A percentile compares a stretch with the other conserved stretches of the same genome.
Conservation (phyloP, 1,140 invertebrate species). For the Drosophila nigrodunni region DNA sequence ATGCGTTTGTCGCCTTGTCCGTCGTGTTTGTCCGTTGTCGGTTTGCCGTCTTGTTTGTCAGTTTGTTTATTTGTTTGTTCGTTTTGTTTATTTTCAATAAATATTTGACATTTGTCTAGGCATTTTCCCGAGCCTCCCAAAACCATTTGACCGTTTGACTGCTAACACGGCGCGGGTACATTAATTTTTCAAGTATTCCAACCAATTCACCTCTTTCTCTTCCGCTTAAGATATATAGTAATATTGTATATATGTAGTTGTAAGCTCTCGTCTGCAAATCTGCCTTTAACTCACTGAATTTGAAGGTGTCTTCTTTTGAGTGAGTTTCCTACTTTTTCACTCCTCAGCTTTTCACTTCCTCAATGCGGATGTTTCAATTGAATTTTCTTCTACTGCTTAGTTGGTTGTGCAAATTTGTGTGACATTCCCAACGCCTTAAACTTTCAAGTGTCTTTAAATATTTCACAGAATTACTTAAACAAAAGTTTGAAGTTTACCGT, state of each 20-base stretch:
- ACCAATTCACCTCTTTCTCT: neutral
- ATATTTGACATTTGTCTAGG: slow-evolving; percentile 83
- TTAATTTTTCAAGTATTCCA: slow-evolving; percentile 75
- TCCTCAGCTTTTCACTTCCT: neutral
- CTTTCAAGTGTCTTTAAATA: slow-evolving; percentile 24
- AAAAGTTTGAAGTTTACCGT: too few species aligned
- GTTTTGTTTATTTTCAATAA: slow-evolving; percentile 79
- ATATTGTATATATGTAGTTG: slow-evolving; percentile 29
- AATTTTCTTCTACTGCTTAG: slow-evolving; percentile 35
- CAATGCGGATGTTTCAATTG: slow-evolving; percentile 70
- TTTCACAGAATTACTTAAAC: slow-evolving; percentile 21
- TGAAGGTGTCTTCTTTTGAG: neutral
- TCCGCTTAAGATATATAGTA: too few species aligned
- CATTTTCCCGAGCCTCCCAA: slow-evolving; percentile 63
- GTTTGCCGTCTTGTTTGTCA: slow-evolving; percentile 72
- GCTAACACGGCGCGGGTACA: slow-evolving; percentile 75
- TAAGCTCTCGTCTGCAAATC: slow-evolving; percentile 23
- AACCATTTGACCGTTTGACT: slow-evolving; percentile 61
- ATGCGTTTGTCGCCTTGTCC: slow-evolving; percentile 64
- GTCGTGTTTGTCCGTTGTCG: slow-evolving; percentile 21
- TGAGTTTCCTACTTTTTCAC: neutral
- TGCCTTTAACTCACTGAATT: slow-evolving; percentile 35
- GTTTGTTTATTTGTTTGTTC: slow-evolving; percentile 75
- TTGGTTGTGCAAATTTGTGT: slow-evolving; percentile 32
- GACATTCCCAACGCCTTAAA: slow-evolving; percentile 49